These are phyloP conservation scores for Apoda limacodes DNA, from an alignment of 2,888 invertebrate species.

Conservation along the genomic window DNA sequence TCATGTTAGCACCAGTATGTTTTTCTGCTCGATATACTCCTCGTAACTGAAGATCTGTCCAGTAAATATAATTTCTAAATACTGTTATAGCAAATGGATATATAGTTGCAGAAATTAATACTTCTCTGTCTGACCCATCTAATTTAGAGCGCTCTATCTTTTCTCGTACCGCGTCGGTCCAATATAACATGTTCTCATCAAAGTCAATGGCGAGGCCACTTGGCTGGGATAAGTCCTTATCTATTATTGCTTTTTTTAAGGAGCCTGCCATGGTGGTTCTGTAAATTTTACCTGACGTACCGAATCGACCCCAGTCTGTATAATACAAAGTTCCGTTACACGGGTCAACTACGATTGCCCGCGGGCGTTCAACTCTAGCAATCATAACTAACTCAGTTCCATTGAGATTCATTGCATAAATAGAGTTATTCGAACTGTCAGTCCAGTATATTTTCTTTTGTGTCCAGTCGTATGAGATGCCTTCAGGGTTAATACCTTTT, in stretches of 20 bases:
- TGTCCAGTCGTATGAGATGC: constrained; percentile 97
- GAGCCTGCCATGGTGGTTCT: constrained; percentile 97
- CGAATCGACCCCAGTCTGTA: constrained; percentile 96
- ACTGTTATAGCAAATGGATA: constrained; percentile 97
- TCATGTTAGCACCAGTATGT: constrained; percentile 94
- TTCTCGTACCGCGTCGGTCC: constrained; percentile 97
- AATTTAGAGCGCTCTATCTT: constrained; percentile 94
- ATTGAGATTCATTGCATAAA: constrained; percentile 94
- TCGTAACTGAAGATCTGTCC: constrained; percentile 93
- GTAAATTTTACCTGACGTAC: constrained; percentile 93
- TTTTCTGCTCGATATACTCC: constrained; percentile 98
- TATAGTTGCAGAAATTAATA: constrained; percentile 89
- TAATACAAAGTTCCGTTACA: constrained; percentile 96
- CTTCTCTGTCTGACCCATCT: constrained; percentile 87
- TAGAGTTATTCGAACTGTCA: constrained; percentile 93
- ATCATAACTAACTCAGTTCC: constrained; percentile 91
- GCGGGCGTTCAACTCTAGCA: constrained; percentile 90
- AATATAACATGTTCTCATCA: constrained; percentile 91
- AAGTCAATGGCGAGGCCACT: constrained; percentile 97
- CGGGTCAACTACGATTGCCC: constrained; percentile 96
- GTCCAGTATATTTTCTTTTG: constrained; percentile 98
- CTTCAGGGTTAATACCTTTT: constrained; percentile 91
- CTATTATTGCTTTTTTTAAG: constrained; percentile 86
- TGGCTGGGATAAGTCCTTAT: constrained; percentile 92
- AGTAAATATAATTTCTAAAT: constrained; percentile 91